Evolutionary conservation across 2,797 vertebrate genomes (phyloP), one percentile per base, ranked within the genome.

Genomic region (Tokudaia muenninki): DNA sequence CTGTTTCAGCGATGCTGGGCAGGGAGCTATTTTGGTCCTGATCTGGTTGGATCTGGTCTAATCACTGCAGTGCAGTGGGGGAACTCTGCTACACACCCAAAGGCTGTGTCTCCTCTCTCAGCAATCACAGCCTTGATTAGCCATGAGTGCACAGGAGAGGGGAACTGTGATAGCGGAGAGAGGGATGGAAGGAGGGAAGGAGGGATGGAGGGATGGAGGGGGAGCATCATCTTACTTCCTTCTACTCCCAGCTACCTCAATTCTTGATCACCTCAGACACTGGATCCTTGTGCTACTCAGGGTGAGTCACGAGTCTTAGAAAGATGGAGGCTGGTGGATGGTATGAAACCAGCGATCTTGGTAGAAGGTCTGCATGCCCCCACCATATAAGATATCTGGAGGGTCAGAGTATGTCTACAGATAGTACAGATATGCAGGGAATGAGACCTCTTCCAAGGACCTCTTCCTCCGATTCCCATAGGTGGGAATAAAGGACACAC

Each of bases 121-220:
- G 75, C 59, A 79, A 90, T 90, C 88, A 90, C 44, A 29, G 44
- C 44, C 88, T 65, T 90, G 88, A 78, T 90, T 50, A 90, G 59
- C 4, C 6, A 44, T 19, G 44, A 90, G 41, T 41, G 44, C 11
- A 61, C 37, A 90, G 41, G 55, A 65, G 57, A 19, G 22, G 31
- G 10, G 11, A 19, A 29, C 87, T 89, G 52, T 44, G 37, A 61
- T 22, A 52, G 7, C 4, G 4, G 65, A 87, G 31, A 47, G 34
- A 34, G 31, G 6, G 47, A 0, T 14, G 29, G 34, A 87, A 31
- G 59, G 44, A 34, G 44, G n/a, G 34, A 24, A 29, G 26, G 31
- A 87, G 52, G 44, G 21, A 50, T 72, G 21, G 22, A n/a, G 24
- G 65, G 65, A 9, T 16, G 44, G 63, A 50, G 21, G n/a, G 26